These are phyloP conservation scores for Hydraecia micacea DNA, from an alignment of 2,888 invertebrate genomes.

Conservation along the genomic window DNA sequence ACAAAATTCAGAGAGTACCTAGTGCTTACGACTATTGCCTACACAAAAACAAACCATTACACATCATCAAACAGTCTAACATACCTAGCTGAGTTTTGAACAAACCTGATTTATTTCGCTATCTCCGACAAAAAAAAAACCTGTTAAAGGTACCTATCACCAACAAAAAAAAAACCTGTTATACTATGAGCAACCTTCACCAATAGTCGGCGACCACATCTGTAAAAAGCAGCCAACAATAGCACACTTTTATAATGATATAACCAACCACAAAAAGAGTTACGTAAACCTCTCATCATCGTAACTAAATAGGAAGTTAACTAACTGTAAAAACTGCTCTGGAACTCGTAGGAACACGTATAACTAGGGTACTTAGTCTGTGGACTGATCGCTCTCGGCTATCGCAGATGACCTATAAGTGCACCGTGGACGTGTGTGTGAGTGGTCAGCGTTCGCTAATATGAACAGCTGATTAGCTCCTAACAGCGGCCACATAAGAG, in stretches of 20 bases:
- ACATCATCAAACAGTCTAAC: slow-evolving; percentile 31
- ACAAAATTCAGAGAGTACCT: no score
- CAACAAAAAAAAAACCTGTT: slow-evolving; percentile 28
- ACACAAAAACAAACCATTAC: slow-evolving; percentile 24
- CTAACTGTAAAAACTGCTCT: slow-evolving; percentile 36
- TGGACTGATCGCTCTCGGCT: background rate
- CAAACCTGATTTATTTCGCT: slow-evolving; percentile 37
- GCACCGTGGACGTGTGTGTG: slow-evolving; percentile 20
- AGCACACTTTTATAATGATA: slow-evolving; percentile 55
- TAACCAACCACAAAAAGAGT: slow-evolving; percentile 61
- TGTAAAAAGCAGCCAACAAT: slow-evolving; percentile 45
- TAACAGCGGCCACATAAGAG: slow-evolving; percentile 1
- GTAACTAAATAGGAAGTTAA: slow-evolving; percentile 57
- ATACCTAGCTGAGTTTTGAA: slow-evolving; percentile 7
- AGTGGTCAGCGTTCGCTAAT: slow-evolving; percentile 21
- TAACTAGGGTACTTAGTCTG: background rate
- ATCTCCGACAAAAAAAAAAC: slow-evolving; percentile 22
- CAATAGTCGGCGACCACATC: slow-evolving; percentile 32
- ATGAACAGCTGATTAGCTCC: slow-evolving; percentile 40
- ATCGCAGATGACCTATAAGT: slow-evolving; percentile 20
- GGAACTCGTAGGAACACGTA: slow-evolving; percentile 5
- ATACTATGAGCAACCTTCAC: slow-evolving; percentile 34
- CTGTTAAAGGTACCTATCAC: slow-evolving; percentile 29
- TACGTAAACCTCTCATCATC: slow-evolving; percentile 62
- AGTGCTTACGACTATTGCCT: background rate